phyloP scores from a whole-genome alignment of 1,140 invertebrate genomes.

The Helicoverpa zea region DNA sequence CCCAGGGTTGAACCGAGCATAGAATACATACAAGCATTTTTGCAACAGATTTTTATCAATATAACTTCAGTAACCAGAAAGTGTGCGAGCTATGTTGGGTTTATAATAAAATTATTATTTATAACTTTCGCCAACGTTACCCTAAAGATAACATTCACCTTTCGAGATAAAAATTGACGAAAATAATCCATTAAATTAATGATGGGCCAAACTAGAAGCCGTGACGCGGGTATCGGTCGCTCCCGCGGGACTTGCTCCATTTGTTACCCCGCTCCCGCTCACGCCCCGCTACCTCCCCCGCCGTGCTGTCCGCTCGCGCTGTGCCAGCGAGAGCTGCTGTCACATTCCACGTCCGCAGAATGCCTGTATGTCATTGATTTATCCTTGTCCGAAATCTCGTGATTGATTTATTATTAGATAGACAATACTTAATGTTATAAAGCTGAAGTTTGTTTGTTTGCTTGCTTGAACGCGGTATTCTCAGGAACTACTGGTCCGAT shows the following conservation, averaged over 20 bases:
- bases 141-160: conserved; percentile 20
- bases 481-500: too few species aligned
- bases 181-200: conserved; percentile 72
- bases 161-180: conserved; percentile 52
- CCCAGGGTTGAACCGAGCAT: not conserved
- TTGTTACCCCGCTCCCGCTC: conserved; percentile 62
- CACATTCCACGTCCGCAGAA: conserved; percentile 63
- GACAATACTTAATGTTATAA: too few species aligned
- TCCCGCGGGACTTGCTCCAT: conserved; percentile 67
- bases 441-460: too few species aligned
- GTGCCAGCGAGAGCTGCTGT: not conserved
- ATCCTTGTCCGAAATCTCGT: conserved; percentile 67
- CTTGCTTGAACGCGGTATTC: too few species aligned
- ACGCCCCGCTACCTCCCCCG: conserved; percentile 49
- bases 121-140: too few species aligned
- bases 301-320: not conserved
- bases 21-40: conserved; percentile 27
- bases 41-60: not conserved
- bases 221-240: conserved; percentile 53
- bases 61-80: not conserved
- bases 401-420: conserved; percentile 57
- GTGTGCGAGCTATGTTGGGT: too few species aligned
- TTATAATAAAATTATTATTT: too few species aligned
- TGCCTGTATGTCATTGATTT: conserved; percentile 70
- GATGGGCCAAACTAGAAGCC: conserved; percentile 57